Evolutionary conservation across 2,888 invertebrate genomes (phyloP).

Genomic region (Serrognathus titanus): DNA sequence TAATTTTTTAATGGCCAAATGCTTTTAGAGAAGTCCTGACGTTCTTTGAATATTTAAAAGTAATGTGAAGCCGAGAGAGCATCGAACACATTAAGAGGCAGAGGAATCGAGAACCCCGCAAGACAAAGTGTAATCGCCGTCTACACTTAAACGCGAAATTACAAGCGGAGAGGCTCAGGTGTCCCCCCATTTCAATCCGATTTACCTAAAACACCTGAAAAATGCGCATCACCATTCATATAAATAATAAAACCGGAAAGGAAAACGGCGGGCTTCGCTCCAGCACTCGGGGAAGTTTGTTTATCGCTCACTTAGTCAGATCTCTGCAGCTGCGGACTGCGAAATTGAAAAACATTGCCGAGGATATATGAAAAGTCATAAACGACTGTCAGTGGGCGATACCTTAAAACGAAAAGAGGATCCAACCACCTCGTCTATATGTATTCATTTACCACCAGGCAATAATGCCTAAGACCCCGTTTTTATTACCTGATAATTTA

Average conservation of each 20-base stretch:
- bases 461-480: conserved; percentile 27
- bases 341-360: conserved; percentile 47
- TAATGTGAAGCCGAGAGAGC: conserved; percentile 41
- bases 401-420: conserved; percentile 28
- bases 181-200: conserved; percentile 31
- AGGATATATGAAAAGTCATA: conserved; percentile 40
- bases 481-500: conserved; percentile 36
- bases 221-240: conserved; percentile 25
- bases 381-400: conserved; percentile 38
- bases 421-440: conserved; percentile 26
- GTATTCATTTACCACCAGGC: conserved; percentile 33
- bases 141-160: conserved; percentile 29
- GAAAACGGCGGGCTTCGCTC: conserved; percentile 22
- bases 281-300: conserved; percentile 30
- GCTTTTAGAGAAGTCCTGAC: conserved; percentile 58
- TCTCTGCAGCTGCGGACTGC: conserved; percentile 39
- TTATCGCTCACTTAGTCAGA: conserved; percentile 42
- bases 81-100: conserved; percentile 38
- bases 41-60: conserved; percentile 49
- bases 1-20: conserved; percentile 64
- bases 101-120: conserved; percentile 35
- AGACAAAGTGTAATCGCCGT: conserved; percentile 21
- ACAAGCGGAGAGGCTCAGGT: conserved; percentile 32
- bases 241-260: conserved; percentile 28
- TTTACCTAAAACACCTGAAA: conserved; percentile 28